Base-by-base conservation (phyloP, 2,888 invertebrate genomes). In the Acanthoscelides obtectus region DNA sequence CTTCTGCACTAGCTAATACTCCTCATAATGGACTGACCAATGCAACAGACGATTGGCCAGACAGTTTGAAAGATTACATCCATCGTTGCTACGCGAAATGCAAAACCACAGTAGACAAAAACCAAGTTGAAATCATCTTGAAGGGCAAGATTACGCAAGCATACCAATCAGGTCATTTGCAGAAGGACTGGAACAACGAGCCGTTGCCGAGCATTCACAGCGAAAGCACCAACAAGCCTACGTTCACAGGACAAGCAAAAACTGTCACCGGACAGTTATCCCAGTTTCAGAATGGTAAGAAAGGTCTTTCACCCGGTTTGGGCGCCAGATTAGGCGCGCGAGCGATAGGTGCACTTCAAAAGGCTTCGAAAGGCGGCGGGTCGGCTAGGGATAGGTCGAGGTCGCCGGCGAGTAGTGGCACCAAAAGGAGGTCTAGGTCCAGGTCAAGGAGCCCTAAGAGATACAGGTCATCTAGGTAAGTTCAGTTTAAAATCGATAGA, bases 101-200 rank as follows among this genome's bases (percentile, higher is more conserved):
- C 82, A 91, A 91, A 81, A 94, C 95, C 19, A 90, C 91, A 74
- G 90, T 95, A 78, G 97, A 98, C 84, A 94, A 96, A 84, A 97
- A 98, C 87, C 93, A 95, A 86, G 95, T 98, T 73, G 96, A 98
- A 84, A 94, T 95, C 77, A 95, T 96, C 81, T 88, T 99, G 72
- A 97, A 97, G 86, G 96, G 96, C 64, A 95, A 97, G 86, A 93
- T 99, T 75, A 96, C 96, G 70, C 92, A 94, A 72, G 94, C 97
- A 20, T 95, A 96, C 68, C 93, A 93, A 82, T 93, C 93, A 80
- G 95, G 95, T 75, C 93, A 94, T 77, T 89, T 97, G 67, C 93
- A 93, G 90, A 94, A 96, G 82, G 95, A 99, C 87, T 99, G 99
- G 99, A 93, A 93, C 79, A 91, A 90, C 75, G 98, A 99, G 84